Evolutionary conservation across 2,797 vertebrate genomes (phyloP).

Genomic region (Alexandromys oeconomus): DNA sequence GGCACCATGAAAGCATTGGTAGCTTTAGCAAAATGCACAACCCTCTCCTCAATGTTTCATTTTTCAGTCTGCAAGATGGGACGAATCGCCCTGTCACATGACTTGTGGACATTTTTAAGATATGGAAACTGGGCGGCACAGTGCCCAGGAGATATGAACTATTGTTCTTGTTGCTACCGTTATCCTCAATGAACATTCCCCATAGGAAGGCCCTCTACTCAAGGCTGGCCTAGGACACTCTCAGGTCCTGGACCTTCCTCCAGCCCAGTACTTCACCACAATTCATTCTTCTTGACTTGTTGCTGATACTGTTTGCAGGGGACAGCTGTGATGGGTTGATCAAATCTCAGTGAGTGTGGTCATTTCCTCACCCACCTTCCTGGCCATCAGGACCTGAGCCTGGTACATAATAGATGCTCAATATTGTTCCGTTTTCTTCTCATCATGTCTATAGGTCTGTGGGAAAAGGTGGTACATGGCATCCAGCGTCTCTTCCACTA

Average conservation of each 20-base stretch:
- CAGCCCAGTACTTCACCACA: not conserved
- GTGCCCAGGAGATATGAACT: not conserved
- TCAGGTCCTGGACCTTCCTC: fast-evolving
- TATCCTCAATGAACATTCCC: too few relatives aligned
- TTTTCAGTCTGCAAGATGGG: not conserved
- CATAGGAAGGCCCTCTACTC: not conserved
- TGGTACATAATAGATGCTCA: not conserved
- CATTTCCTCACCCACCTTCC: not conserved
- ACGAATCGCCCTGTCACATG: too few relatives aligned
- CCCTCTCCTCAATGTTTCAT: not conserved
- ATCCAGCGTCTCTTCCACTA: not conserved
- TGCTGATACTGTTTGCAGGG: not conserved
- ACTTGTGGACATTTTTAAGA: not conserved
- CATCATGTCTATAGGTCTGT: not conserved
- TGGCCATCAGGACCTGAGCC: not conserved
- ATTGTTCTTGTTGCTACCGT: not conserved
- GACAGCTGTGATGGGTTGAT: not conserved
- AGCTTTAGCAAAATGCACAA: not conserved
- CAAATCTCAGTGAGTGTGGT: not conserved
- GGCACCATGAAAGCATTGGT: not conserved
- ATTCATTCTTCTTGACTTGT: not conserved
- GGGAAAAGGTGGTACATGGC: not conserved
- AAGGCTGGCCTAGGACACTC: not conserved
- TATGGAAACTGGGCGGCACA: not conserved
- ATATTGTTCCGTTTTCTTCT: not conserved